Evolutionary conservation across 2,888 invertebrate species (phyloP), one percentile per base, ranked within the genome.

Genomic region (Sphecodes monilicornis): DNA sequence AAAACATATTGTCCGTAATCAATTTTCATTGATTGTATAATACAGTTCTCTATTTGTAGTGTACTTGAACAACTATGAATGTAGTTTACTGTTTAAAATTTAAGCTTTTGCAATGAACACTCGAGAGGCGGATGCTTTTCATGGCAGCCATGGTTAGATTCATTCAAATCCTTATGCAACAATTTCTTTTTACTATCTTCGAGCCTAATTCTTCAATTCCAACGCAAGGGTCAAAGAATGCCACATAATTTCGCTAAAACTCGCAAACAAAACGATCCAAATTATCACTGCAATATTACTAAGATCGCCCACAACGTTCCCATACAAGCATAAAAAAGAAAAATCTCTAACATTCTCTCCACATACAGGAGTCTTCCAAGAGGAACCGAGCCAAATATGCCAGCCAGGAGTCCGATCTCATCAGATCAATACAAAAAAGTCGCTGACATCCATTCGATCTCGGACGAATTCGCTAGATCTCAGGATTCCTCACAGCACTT

Each of bases 371-470:
- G 3, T 10, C 39, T 6, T n/a, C 39, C 26, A 22, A 18, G 22
- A 29, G 57, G 46, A 74, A 6, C 5, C 41, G 26, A 70, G 16
- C 74, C 10, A 41, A 70, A 75, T 5, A 26, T 18, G 54, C 50
- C 22, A 79, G 39, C 32, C n/a, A 16, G 18, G 57, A 68, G 69
- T 39, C 57, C 70, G 13, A 60, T 75, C 68, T 36, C 16, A 29
- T 3, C 66, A 76, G 76, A 86, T 86, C 85, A 69, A 85, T 86
- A 86, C 78, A 43, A 76, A 76, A 77, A 72, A 54, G 26, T 68
- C 72, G 36, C 68, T 13, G 86, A 78, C 54, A 72, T 78, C 74
- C 77, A 68, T 75, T 68, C 29, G 50, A 85, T 85, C 80, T 46
- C 71, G 68, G 57, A 73, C 81, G n/a, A n/a, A 72, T 86, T 76